Base-by-base conservation (phyloP, 2,113 vertebrate species). In the Indicator indicator region DNA sequence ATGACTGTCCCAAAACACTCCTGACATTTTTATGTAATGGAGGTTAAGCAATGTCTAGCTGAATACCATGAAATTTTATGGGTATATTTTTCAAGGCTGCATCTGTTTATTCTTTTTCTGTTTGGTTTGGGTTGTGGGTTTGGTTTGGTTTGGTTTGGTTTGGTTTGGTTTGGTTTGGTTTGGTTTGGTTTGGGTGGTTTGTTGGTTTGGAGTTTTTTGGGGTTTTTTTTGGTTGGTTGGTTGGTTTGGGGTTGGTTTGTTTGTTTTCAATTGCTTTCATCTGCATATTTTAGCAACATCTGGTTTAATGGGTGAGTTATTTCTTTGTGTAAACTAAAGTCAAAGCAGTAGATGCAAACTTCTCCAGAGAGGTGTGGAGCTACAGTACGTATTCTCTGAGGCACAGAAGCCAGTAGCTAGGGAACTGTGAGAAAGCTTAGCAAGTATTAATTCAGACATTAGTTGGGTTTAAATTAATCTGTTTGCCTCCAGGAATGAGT, bases 231-330 rank as follows among this genome's bases (percentile, higher is more conserved):
- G 26, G 24, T 55, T 56, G 26, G 54, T 56, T 56, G 26, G 54
- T 56, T 56, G 28, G 5, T 30, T 54, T 54, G 7, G 54, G 26
- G 52, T 9, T 70, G 46, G 36, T 54, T 71, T 77, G 44, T 5
- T 6, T 67, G 55, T 77, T 78, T 91, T 71, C 83, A 80, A 2
- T 83, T 83, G 62, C 81, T 40, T 93, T 86, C 40, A 65, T 80
- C 59, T 83, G 72, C 14, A 5, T 76, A 40, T 91, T 83, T 74
- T 81, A 84, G 78, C 68, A 83, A 38, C 69, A 75, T 82, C 90
- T 82, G 69, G 52, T 91, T 95, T 83, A 86, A 88, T 81, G 62
- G 55, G 69, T 81, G 40, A 91, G 30, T 90, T 81, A 55, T 84
- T 90, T 68, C 80, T 91, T 85, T 8, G 5, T 87, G 70, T 89